phyloP scores from a whole-genome alignment of 2,113 vertebrate genomes.

The Microcebus jonahi region DNA sequence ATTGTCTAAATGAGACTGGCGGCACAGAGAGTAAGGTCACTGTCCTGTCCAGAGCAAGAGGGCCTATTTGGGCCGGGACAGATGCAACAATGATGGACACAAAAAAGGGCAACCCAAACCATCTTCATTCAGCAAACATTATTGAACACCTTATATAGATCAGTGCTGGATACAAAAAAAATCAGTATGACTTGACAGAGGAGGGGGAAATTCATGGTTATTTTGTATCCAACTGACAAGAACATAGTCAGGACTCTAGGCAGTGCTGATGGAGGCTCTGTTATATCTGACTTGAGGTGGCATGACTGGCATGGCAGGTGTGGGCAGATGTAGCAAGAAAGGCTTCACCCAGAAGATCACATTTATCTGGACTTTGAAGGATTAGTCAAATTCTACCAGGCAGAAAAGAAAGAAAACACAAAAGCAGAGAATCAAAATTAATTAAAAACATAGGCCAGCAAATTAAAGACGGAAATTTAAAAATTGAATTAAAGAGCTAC shows the following conservation, averaged over 20 bases:
- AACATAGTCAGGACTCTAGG: background rate
- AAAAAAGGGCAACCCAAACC: background rate
- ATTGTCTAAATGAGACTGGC: background rate
- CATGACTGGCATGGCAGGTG: rapidly evolving
- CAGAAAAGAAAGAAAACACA: background rate
- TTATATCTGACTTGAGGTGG: background rate
- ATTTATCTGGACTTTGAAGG: background rate
- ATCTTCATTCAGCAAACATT: background rate
- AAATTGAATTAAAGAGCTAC: background rate
- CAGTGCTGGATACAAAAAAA: background rate
- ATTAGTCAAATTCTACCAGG: background rate
- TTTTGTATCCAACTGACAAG: background rate
- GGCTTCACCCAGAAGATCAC: background rate
- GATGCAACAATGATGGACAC: background rate
- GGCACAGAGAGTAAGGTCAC: background rate
- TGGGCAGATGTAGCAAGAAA: background rate
- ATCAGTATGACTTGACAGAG: background rate
- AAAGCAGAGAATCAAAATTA: background rate
- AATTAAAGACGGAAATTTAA: slow-evolving; percentile 43
- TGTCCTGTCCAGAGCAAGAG: background rate
- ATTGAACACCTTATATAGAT: background rate
- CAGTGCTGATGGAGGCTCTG: background rate
- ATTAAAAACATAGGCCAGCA: slow-evolving; percentile 27
- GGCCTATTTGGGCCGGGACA: background rate
- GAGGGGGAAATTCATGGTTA: background rate